A percentile compares a stretch with the other conserved stretches of the same genome.
phyloP scores from a whole-genome alignment of 2,888 invertebrate genomes.

The Hypercompe scribonia region DNA sequence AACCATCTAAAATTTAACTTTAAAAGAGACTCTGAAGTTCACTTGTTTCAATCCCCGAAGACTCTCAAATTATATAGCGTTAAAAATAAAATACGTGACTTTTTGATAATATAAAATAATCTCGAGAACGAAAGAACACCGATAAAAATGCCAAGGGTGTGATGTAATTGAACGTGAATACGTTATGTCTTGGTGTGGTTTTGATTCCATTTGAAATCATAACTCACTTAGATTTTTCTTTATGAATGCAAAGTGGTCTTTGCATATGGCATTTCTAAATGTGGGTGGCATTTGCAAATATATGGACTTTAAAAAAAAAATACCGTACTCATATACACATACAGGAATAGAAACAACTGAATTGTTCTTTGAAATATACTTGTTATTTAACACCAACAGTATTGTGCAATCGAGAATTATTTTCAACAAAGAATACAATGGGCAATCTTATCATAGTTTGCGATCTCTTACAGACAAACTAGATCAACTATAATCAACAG shows the following conservation, averaged over 20 bases:
- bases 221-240: not conserved
- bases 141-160: not conserved
- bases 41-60: not conserved
- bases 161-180: not conserved
- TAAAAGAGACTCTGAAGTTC: not conserved
- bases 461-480: too few relatives aligned
- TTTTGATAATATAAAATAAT: not conserved
- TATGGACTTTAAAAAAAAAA: not conserved
- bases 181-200: not conserved
- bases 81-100: not conserved
- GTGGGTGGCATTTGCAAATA: not conserved
- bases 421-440: too few relatives aligned
- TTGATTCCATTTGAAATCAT: not conserved
- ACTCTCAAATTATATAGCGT: not conserved
- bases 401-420: too few relatives aligned
- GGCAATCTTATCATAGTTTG: too few relatives aligned
- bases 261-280: not conserved
- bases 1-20: too few relatives aligned
- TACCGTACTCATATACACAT: not conserved
- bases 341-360: not conserved
- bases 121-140: not conserved
- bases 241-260: slow-evolving; percentile 3
- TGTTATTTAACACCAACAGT: too few relatives aligned
- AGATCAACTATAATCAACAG: too few relatives aligned
- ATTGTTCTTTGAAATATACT: not conserved